Evolutionary conservation across 92 coral and sea anemone genomes (phyloP).

Genomic region (Palythoa heliodiscus): DNA sequence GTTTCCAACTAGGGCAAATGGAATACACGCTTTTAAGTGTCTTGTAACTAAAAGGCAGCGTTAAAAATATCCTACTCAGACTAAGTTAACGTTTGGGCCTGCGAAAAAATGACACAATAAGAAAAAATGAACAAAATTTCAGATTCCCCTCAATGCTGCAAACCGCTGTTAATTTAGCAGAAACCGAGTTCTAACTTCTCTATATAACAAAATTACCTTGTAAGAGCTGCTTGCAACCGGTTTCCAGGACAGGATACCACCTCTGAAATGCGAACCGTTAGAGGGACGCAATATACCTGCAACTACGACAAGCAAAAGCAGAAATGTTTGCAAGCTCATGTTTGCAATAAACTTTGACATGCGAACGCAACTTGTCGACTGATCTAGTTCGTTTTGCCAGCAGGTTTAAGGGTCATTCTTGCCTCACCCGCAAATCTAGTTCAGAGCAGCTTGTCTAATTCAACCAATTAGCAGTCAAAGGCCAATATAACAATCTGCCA

Average conservation of each 20-base stretch:
- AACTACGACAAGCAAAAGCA: slow-evolving; percentile 1
- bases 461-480: neutral
- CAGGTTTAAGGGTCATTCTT: neutral
- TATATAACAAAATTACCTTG: neutral
- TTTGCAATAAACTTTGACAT: neutral
- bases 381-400: neutral
- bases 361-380: neutral
- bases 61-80: too few species aligned
- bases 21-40: too few species aligned
- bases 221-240: slow-evolving; percentile 1
- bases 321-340: neutral
- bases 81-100: too few species aligned
- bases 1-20: too few species aligned
- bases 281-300: neutral
- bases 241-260: slow-evolving; percentile 53
- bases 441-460: too few species aligned
- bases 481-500: neutral
- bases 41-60: too few species aligned
- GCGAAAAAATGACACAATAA: too few species aligned
- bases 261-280: slow-evolving; percentile 57
- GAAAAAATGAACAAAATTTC: too few species aligned
- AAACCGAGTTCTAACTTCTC: too few species aligned
- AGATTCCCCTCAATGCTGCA: too few species aligned
- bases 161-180: too few species aligned
- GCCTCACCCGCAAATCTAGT: neutral